Base-by-base conservation (phyloP, 2,113 vertebrate species). In the Takifugu flavidus region DNA sequence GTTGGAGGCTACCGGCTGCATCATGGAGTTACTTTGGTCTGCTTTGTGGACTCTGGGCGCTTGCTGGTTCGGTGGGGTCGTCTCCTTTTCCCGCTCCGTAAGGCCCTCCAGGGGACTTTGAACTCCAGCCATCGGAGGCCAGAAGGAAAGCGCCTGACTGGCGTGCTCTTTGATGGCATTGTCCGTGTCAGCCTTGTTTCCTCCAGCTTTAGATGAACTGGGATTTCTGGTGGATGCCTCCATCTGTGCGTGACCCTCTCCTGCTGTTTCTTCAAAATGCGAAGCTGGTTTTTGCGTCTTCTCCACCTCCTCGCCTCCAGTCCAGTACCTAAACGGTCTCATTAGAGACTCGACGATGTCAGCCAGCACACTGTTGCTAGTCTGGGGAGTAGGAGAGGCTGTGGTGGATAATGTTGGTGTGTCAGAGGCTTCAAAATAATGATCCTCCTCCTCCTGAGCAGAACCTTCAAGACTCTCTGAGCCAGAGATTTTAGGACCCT, bases 281-380 rank as follows among this genome's bases (percentile, higher is more conserved):
- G 65, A 39, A 25, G 59, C 34, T 29, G 49, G 53, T 3, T 49
- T 53, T 15, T 70, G 56, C n/a, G 54, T 43, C 50, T 59, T 64
- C 27, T 62, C 53, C 2, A 43, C 50, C 31, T 75, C 59, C 13
- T 66, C 62, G 2, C 49, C 69, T 3, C 75, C 70, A 1, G 78
- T 77, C 88, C 77, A 88, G 70, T 86, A 86, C 43, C 72, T 87
- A 49, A 87, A 90, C 3, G 90, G 89, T 53, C 39, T 90, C 85
- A 92, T 86, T 26, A 92, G 80, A 55, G 86, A 84, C 55, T 89
- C 78, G 3, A 92, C 83, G 74, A 92, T 80, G 58, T 87, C 83
- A n/a, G 83, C 74, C 53, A 92, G 67, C 34, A 92, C 66, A 26
- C 75, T 82, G 65, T 87, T 88, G 31, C 72, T 80, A 53, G 75